Percentiles rank a stretch among this genome's conserved stretches.
phyloP scores from a whole-genome alignment of 2,888 invertebrate species.

The Busseola fusca region DNA sequence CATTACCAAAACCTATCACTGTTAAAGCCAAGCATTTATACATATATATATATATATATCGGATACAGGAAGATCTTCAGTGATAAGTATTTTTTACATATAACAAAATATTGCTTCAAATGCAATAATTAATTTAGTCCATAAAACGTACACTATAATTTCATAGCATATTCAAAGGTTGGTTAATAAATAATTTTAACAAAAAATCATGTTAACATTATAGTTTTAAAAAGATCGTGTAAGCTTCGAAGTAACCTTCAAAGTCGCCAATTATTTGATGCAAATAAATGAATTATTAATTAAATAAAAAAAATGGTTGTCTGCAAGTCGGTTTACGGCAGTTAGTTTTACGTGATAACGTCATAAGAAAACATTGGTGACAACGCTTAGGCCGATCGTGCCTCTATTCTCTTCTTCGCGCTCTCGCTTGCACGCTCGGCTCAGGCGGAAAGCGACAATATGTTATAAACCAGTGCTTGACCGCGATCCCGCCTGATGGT shows the following conservation, averaged over 20 bases:
- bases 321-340: no score
- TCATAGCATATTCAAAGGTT: constrained; percentile 13
- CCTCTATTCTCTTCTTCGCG: no score
- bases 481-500: no score
- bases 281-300: background rate
- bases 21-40: background rate
- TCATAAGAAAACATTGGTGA: no score
- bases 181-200: constrained; percentile 24
- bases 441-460: no score
- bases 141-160: constrained; percentile 14
- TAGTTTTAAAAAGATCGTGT: background rate
- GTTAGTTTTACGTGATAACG: no score
- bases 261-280: constrained; percentile 24
- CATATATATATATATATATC: background rate
- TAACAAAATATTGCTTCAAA: background rate
- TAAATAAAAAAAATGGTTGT: background rate
- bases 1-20: background rate
- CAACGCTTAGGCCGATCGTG: no score
- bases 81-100: background rate
- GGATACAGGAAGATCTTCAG: background rate
- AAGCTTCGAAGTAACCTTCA: constrained; percentile 5
- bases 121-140: background rate
- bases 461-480: no score
- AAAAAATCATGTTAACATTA: constrained; percentile 6
- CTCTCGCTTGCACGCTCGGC: no score